Base-by-base conservation (phyloP, 1,140 invertebrate species). In the Eufriesea mexicana region DNA sequence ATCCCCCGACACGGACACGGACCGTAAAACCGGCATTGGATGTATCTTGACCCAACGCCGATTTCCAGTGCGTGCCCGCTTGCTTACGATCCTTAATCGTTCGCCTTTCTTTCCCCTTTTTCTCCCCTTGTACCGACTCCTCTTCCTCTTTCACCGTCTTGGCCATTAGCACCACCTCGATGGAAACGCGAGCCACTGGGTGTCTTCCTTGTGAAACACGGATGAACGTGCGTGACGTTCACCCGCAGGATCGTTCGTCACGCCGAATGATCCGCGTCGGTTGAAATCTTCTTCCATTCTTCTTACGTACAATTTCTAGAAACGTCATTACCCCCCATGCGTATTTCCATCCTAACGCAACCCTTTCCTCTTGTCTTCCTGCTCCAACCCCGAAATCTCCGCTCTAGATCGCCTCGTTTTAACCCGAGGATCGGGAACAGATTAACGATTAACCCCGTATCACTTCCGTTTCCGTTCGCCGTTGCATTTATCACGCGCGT, bases 1-100 rank as follows among this genome's bases (percentile, higher is more conserved):
- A 90, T 90, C 90, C 83, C 70, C 87, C 89, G 86, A 91, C 90
- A 88, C 86, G 90, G 84, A 91, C 80, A 81, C 81, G 84, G 77
- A 89, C 89, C 86, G 85, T 92, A 91, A 93, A 92, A 85, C 74
- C 78, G 66, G 81, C 84, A 67, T 84, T 82, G 78, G 85, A 89
- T 85, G 51, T 76, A 90, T 87, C 84, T 91, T 90, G 90, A 91
- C 90, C 91, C 80, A 86, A 62, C 18, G 35, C 59, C 75, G 85
- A 88, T 91, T 88, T 88, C 79, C 86, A 83, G 64, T 85, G 84
- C 85, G 83, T 75, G 75, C 64, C 62, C 68, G 47, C 74, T 85
- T 77, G 68, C 47, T 73, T 84, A 82, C 84, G 79, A 88, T 89
- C 82, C 79, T 83, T 84, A 88, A 89, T 87, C 81, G 61, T 84